These are phyloP conservation scores for Tupiocoris notatus DNA, from an alignment of 2,888 invertebrate species.

Conservation along the genomic window DNA sequence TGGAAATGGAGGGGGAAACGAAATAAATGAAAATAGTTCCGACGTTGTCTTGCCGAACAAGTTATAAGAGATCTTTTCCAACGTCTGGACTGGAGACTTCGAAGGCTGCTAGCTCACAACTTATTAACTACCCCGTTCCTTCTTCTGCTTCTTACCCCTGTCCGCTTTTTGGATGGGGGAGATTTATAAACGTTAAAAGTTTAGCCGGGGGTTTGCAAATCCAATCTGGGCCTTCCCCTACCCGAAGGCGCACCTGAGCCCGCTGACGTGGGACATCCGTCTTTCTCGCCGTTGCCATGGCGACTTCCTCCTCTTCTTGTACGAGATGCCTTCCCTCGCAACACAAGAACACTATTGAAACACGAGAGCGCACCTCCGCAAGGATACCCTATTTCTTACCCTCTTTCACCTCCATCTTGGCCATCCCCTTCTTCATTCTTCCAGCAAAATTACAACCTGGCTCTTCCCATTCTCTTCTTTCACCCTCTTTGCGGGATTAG, in stretches of 20 bases:
- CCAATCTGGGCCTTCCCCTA: slow-evolving; percentile 33
- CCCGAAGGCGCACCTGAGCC: slow-evolving; percentile 38
- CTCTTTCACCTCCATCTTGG: neutral
- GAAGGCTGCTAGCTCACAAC: slow-evolving; percentile 27
- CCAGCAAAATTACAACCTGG: neutral
- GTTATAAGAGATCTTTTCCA: slow-evolving; percentile 13
- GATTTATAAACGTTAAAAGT: slow-evolving; percentile 43
- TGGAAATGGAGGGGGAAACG: neutral
- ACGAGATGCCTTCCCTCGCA: neutral
- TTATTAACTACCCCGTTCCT: slow-evolving; percentile 30
- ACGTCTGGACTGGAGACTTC: neutral
- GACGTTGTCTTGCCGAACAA: slow-evolving; percentile 18
- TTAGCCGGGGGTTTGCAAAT: slow-evolving; percentile 42
- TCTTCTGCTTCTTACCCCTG: slow-evolving; percentile 3
- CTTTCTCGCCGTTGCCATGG: slow-evolving; percentile 29
- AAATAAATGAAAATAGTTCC: slow-evolving; percentile 29
- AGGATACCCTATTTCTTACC: neutral
- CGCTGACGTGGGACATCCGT: slow-evolving; percentile 42
- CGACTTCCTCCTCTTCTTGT: neutral
- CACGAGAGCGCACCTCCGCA: neutral
- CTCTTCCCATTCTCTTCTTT: neutral
- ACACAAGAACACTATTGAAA: neutral
- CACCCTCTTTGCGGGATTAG: slow-evolving; percentile 15
- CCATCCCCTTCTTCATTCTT: neutral
- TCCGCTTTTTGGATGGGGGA: slow-evolving; percentile 25